Evolutionary conservation across 2,113 vertebrate genomes (phyloP), one percentile per base, ranked within the genome.

Genomic region (Alligator sinensis): DNA sequence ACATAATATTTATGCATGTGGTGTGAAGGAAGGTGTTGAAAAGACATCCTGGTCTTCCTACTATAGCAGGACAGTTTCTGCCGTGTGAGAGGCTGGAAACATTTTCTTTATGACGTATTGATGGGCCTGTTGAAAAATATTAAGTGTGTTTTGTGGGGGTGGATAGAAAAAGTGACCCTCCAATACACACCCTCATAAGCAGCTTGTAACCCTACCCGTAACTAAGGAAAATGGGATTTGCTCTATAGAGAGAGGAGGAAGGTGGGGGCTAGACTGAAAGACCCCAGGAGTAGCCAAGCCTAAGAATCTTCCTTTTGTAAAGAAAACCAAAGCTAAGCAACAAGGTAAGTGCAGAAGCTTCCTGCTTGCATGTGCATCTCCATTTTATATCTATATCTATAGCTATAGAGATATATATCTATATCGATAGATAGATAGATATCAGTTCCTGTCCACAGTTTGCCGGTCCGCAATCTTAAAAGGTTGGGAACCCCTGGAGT

Each of bases 101-200:
- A 60, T 94, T 55, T 92, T 88, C 75, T 78, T 81, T 70, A 62
- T 82, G 25, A 25, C 28, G 75, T 77, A n/a, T 34, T 92, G 28
- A 14, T 58, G 64, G 81, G 85, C 66, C 61, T 95, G 34, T 77
- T 93, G 84, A 63, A 95, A 91, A 94, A 74, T 77, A 8, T 59
- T 9, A 80, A 64, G 63, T 60, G 11, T 79, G 2, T 84, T 87
- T 95, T 80, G 22, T 89, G 64, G 89, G 55, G 27, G 47, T 63
- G 80, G 70, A 70, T 54, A 75, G 66, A 81, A 76, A 92, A 82
- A 34, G n/a, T 24, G 81, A 92, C 89, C 72, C 47, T 47, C 86
- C 75, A 76, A 54, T 92, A 76, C 66, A 82, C 82, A 91, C 72
- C 22, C 30, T 38, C 87, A 74, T 80, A 89, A 60, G 25, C 77